Base-by-base conservation (phyloP, 1,140 invertebrate species). In the Bombus superbus region DNA sequence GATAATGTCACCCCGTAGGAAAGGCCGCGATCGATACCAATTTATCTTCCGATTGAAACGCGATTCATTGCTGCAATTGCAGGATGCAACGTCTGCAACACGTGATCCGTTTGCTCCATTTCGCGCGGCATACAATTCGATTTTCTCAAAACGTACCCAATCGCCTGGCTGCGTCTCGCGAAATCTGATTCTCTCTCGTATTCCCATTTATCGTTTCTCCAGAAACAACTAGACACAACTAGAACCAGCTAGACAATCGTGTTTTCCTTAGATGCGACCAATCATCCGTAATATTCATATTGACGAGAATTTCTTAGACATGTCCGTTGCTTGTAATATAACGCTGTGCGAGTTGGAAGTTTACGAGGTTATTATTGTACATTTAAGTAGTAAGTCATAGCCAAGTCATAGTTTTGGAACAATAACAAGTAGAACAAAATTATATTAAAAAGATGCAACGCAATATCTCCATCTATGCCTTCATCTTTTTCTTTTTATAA, bases 21-120 rank as follows among this genome's bases (percentile, higher is more conserved):
- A 38, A 28, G 32, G n/a, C 42, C 32, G 44, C 11, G 78, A 80
- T 80, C 64, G 64, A 62, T 77, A 40, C 57, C 75, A 80, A 80
- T 80, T 80, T 80, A 71, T 53, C 78, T 80, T 80, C 44, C 64
- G 66, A 44, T 80, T 71, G 66, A 53, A 71, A 71, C 78, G 44
- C 66, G 78, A 53, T 71, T 69, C 78, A 71, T 80, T 69, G 42
- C 66, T 15, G 44, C 78, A 80, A 80, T 79, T 79, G 62, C 77
- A 44, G n/a, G 62, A 35, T 68, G 32, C 64, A 47, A 59, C 53
- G 75, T 38, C 64, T 32, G 44, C 66, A 47, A 69, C 77, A 68
- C 64, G 77, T 47, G 64, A 80, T 68, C 77, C 77, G 62, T 68
- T 80, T 80, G 64, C 62, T 69, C 64, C 35, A 53, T 80, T 80